phyloP scores from a whole-genome alignment of 2,797 vertebrate genomes.

The Mus minutoides region DNA sequence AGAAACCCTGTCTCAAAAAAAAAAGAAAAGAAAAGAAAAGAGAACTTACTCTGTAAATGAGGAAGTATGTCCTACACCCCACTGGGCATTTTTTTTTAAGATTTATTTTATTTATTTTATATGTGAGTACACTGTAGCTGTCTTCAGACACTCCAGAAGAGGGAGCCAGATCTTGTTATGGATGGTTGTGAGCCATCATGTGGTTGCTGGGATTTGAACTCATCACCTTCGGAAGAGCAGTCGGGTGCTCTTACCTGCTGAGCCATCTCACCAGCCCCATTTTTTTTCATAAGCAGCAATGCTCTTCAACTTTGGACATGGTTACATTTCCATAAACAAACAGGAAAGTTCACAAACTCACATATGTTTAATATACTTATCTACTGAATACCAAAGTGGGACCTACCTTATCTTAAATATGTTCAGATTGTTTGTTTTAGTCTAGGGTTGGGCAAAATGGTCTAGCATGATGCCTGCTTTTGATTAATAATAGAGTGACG shows the following conservation, averaged over 20 bases:
- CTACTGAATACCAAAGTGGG: not conserved
- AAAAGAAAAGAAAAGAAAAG: too few relatives aligned
- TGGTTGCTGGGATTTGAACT: too few relatives aligned
- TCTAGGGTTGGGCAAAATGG: not conserved
- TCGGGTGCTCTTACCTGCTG: too few relatives aligned
- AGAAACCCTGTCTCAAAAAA: too few relatives aligned
- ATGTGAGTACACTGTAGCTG: too few relatives aligned
- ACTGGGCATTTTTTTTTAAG: not conserved
- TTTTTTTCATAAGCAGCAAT: not conserved
- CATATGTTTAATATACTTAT: not conserved
- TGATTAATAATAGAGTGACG: not conserved
- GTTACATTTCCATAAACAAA: not conserved
- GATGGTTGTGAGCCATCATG: too few relatives aligned
- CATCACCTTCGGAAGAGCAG: too few relatives aligned
- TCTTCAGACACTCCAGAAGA: too few relatives aligned
- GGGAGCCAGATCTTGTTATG: too few relatives aligned
- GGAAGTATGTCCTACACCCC: not conserved
- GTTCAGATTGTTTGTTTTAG: not conserved
- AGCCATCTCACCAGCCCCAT: too few relatives aligned
- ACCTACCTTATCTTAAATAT: not conserved
- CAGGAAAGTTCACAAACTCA: not conserved
- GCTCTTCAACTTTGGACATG: not conserved
- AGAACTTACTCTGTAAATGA: not conserved
- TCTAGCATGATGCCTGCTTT: not conserved
- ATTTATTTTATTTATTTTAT: too few relatives aligned